phyloP scores from a whole-genome alignment of 2,113 vertebrate species.

The Dascyllus trimaculatus region DNA sequence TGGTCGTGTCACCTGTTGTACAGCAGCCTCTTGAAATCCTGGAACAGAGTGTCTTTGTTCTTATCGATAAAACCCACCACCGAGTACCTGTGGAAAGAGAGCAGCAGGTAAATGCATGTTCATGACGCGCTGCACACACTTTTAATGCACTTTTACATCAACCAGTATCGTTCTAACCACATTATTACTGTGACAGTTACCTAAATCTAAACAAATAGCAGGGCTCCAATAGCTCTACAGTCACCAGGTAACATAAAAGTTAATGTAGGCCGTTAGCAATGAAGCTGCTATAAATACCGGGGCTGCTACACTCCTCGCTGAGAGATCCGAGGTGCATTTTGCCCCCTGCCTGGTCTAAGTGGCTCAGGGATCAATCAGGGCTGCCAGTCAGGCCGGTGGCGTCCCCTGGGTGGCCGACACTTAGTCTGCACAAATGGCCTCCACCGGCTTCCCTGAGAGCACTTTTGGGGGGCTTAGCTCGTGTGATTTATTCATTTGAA shows the following conservation, averaged over 20 bases:
- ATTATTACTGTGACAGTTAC: not conserved
- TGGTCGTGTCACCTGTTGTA: conserved; percentile 93
- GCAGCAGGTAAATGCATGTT: conserved; percentile 12
- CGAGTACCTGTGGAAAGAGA: conserved; percentile 88
- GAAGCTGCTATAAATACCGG: conserved; percentile 6
- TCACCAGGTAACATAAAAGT: not conserved
- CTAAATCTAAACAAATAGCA: not conserved
- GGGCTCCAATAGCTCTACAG: not conserved
- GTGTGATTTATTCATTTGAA: conserved; percentile 58
- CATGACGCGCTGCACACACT: not conserved
- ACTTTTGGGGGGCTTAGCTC: conserved; percentile 51
- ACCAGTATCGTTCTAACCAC: not conserved
- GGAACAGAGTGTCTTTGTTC: conserved; percentile 99
- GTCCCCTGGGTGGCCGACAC: conserved; percentile 45
- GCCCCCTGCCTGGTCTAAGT: conserved; percentile 41
- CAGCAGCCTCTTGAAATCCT: conserved; percentile 98
- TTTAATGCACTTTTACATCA: not conserved
- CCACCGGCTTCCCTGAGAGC: conserved; percentile 48
- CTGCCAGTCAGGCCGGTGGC: conserved; percentile 7
- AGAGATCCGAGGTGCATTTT: conserved; percentile 22
- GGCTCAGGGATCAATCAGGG: conserved; percentile 63
- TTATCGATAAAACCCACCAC: conserved; percentile 98
- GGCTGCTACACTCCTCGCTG: conserved; percentile 4
- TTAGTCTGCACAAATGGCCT: conserved; percentile 62
- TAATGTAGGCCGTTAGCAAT: conserved; percentile 6